These are phyloP conservation scores for Moxostoma hubbsi DNA, from an alignment of 2,797 vertebrate species.

Conservation along the genomic window DNA sequence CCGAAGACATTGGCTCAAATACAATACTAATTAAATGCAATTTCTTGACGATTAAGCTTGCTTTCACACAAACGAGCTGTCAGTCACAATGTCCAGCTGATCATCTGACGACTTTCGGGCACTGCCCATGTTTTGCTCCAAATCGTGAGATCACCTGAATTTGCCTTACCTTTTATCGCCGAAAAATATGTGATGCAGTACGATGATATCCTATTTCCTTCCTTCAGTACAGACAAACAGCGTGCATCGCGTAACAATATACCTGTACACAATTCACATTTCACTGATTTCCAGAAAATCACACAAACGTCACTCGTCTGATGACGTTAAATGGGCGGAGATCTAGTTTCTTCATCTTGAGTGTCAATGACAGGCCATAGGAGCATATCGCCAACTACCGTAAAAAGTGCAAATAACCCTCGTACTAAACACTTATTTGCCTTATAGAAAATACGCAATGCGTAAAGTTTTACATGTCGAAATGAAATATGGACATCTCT, in stretches of 20 bases:
- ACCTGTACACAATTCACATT: slow-evolving; percentile 35
- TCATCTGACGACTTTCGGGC: slow-evolving; percentile 12
- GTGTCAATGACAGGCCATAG: background rate
- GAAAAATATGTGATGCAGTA: slow-evolving; percentile 19
- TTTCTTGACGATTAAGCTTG: background rate
- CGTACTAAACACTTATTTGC: background rate
- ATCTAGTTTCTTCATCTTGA: slow-evolving; percentile 15
- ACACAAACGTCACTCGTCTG: slow-evolving; percentile 47
- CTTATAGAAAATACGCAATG: too few species aligned
- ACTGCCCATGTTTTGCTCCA: slow-evolving; percentile 14
- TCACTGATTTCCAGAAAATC: slow-evolving; percentile 25
- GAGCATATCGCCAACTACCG: slow-evolving; percentile 12
- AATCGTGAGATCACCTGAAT: slow-evolving; percentile 8
- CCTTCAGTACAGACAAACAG: background rate
- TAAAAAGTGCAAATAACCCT: background rate
- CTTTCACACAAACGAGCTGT: slow-evolving; percentile 6
- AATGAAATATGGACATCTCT: too few species aligned
- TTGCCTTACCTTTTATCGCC: slow-evolving; percentile 40
- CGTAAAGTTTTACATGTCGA: too few species aligned
- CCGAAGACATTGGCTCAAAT: background rate
- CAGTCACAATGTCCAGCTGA: background rate
- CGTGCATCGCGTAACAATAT: background rate
- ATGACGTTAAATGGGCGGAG: slow-evolving; percentile 6
- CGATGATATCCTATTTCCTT: background rate
- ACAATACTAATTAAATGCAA: background rate